phyloP scores from a whole-genome alignment of 1,140 invertebrate genomes.

The Agrypnia vestita region DNA sequence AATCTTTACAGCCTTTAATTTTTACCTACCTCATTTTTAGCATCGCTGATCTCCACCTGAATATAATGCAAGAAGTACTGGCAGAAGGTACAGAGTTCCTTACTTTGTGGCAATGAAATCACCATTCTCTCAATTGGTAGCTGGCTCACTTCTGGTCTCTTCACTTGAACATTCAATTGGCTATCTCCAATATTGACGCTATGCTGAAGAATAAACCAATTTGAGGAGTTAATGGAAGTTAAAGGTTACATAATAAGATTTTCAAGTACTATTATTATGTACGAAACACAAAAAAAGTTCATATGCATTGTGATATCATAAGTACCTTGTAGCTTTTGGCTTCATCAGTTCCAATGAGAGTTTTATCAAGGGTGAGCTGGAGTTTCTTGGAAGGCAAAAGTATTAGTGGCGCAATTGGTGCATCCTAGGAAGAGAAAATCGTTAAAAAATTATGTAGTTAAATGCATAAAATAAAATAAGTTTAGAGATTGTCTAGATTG shows the following conservation, averaged over 20 bases:
- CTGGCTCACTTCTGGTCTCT: slow-evolving; percentile 69
- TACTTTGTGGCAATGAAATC: slow-evolving; percentile 69
- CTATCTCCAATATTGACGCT: slow-evolving; percentile 54
- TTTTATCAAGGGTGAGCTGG: slow-evolving; percentile 48
- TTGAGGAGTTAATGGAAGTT: too few species aligned
- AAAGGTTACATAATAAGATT: too few species aligned
- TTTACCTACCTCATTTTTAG: slow-evolving; percentile 76
- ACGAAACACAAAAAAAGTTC: not conserved
- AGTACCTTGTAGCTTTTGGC: slow-evolving; percentile 64
- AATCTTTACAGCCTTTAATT: not conserved
- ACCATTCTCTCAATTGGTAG: slow-evolving; percentile 81
- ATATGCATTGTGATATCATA: not conserved
- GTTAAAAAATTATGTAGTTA: not conserved
- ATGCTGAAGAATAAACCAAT: slow-evolving; percentile 31
- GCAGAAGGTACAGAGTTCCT: slow-evolving; percentile 82
- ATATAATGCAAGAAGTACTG: slow-evolving; percentile 88
- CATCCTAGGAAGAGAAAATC: slow-evolving; percentile 63
- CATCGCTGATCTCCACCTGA: slow-evolving; percentile 81
- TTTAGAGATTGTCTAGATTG: too few species aligned
- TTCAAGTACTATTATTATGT: too few species aligned
- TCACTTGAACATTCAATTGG: slow-evolving; percentile 62
- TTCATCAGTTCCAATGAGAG: slow-evolving; percentile 66
- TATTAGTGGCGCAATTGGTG: slow-evolving; percentile 74
- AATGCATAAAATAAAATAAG: too few species aligned
- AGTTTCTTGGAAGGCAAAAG: slow-evolving; percentile 65